Evolutionary conservation across 2,888 invertebrate species (phyloP).

Genomic region (Orthonychiurus folsomi): DNA sequence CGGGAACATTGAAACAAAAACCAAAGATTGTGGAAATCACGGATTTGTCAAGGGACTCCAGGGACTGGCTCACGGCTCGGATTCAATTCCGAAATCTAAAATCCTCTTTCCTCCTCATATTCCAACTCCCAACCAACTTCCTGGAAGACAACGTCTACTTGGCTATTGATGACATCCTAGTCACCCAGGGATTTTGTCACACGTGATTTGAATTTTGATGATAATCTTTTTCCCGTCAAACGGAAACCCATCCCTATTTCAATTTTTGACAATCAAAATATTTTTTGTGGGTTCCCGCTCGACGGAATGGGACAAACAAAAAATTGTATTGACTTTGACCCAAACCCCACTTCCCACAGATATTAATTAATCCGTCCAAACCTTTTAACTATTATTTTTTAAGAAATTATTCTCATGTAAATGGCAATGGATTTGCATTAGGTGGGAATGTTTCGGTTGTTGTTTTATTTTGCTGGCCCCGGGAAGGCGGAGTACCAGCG

Average conservation of each 20-base stretch:
- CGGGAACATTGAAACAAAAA: slow-evolving; percentile 33
- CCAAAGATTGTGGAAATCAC: slow-evolving; percentile 36
- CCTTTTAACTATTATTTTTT: too few species aligned
- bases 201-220: slow-evolving; percentile 25
- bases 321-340: too few species aligned
- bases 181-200: slow-evolving; percentile 39
- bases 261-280: neutral
- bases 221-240: too few species aligned
- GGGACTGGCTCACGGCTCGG: slow-evolving; percentile 38
- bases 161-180: slow-evolving; percentile 39
- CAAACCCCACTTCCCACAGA: too few species aligned
- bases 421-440: too few species aligned
- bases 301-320: too few species aligned
- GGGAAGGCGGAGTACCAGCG: too few species aligned
- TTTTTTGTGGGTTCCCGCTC: too few species aligned
- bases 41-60: slow-evolving; percentile 28
- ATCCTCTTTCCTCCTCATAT: slow-evolving; percentile 38
- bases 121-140: slow-evolving; percentile 35
- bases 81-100: slow-evolving; percentile 37
- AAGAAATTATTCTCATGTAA: too few species aligned
- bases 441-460: too few species aligned
- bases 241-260: neutral
- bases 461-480: too few species aligned
- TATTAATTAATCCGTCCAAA: too few species aligned
- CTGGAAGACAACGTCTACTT: slow-evolving; percentile 35